A percentile compares a stretch with the other conserved stretches of the same genome.
Conservation (phyloP, 2,888 invertebrate genomes). For the Acleris emargana region DNA sequence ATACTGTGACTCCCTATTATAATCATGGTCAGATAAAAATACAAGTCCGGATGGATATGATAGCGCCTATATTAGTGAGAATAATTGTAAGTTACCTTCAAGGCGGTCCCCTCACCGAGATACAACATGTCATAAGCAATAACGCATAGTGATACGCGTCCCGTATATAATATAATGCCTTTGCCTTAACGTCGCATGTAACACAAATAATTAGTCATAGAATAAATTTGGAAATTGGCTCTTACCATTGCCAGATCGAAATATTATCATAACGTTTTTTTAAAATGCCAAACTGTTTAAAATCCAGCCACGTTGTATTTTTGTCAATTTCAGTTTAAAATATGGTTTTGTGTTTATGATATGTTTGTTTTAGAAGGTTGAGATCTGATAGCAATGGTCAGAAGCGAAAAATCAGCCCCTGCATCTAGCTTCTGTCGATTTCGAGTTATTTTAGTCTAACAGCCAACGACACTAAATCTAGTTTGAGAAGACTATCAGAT, state of each 20-base stretch:
- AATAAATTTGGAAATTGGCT: slow-evolving; percentile 22
- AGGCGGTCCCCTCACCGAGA: slow-evolving; percentile 32
- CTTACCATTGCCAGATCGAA: slow-evolving; percentile 21
- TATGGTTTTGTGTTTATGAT: too few species aligned
- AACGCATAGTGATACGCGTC: slow-evolving; percentile 28
- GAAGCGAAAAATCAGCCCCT: slow-evolving; percentile 13
- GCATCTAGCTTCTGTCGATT: slow-evolving; percentile 25
- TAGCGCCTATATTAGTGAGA: slow-evolving; percentile 23
- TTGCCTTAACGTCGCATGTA: slow-evolving; percentile 35
- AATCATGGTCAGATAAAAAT: too few species aligned
- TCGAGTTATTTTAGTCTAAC: neutral
- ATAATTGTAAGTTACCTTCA: slow-evolving; percentile 23
- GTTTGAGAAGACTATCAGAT: too few species aligned
- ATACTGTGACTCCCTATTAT: too few species aligned
- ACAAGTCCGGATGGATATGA: too few species aligned
- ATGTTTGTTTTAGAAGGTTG: neutral
- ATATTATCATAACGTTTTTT: neutral
- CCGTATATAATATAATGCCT: slow-evolving; percentile 32
- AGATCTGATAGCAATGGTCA: slow-evolving; percentile 22
- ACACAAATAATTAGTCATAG: slow-evolving; percentile 35
- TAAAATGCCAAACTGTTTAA: neutral
- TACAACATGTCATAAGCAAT: slow-evolving; percentile 33
- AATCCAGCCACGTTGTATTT: too few species aligned
- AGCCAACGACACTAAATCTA: too few species aligned
- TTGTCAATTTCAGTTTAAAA: too few species aligned